A percentile compares a stretch with the other conserved stretches of the same genome.
phyloP scores from a whole-genome alignment of 30 jellyfish, hydroid and myxozoan genomes.

The Kudoa iwatai region DNA sequence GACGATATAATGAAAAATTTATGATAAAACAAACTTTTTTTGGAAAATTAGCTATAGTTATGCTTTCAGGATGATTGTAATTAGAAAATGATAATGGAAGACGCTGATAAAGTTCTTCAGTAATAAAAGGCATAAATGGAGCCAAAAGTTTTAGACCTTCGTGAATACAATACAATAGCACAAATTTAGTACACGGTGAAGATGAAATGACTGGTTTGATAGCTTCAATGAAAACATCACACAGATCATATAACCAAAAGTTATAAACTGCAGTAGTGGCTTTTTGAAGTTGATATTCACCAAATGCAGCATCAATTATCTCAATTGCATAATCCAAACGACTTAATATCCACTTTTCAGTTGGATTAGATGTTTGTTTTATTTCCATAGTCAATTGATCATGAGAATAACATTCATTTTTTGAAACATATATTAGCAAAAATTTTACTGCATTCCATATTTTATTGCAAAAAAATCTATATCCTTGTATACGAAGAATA shows the following conservation, averaged over 20 bases:
- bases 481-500: conserved; percentile 72
- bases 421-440: conserved; percentile 23
- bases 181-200: conserved; percentile 13
- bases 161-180: conserved; percentile 34
- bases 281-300: conserved; percentile 35
- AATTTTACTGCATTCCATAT: conserved; percentile 81
- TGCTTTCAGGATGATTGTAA: background rate
- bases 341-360: conserved; percentile 79
- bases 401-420: conserved; percentile 22
- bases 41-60: background rate
- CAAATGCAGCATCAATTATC: conserved; percentile 18
- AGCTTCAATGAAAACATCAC: conserved; percentile 74
- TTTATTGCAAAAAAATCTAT: conserved; percentile 62
- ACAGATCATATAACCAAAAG: conserved; percentile 72
- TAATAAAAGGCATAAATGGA: conserved; percentile 77
- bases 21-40: background rate
- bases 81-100: conserved; percentile 12
- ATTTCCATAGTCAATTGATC: no score
- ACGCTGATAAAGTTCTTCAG: conserved; percentile 75
- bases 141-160: conserved; percentile 42
- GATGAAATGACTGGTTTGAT: conserved; percentile 42
- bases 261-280: conserved; percentile 40
- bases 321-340: conserved; percentile 18
- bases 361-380: conserved; percentile 12
- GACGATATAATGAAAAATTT: background rate